phyloP scores from a whole-genome alignment of 2,888 invertebrate genomes.

The Heliconius erato region DNA sequence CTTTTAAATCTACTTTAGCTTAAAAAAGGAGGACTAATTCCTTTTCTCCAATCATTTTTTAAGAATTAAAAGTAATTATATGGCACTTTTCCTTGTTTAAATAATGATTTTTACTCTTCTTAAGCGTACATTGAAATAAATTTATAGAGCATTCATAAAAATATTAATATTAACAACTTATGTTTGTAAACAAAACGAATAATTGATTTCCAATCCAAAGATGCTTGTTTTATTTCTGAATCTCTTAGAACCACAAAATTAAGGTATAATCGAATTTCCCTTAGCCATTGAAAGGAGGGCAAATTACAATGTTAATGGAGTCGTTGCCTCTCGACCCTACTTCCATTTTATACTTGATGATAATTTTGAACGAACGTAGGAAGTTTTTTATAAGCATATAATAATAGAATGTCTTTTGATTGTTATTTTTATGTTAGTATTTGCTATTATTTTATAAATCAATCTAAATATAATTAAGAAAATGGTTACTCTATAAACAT shows the following conservation, averaged over 20 bases:
- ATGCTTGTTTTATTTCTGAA: slow-evolving; percentile 33
- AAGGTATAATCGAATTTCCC: slow-evolving; percentile 68
- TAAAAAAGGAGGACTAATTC: too few relatives aligned
- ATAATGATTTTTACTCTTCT: too few relatives aligned
- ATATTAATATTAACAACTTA: not conserved
- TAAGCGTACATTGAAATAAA: too few relatives aligned
- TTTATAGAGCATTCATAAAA: not conserved
- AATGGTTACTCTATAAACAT: too few relatives aligned
- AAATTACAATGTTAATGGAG: slow-evolving; percentile 73
- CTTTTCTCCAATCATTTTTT: too few relatives aligned
- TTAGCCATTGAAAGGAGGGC: slow-evolving; percentile 62
- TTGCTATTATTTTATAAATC: not conserved
- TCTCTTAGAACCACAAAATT: slow-evolving; percentile 58
- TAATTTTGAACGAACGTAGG: slow-evolving; percentile 59
- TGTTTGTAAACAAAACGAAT: slow-evolving; percentile 17
- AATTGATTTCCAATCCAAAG: slow-evolving; percentile 41
- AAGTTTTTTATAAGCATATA: slow-evolving; percentile 19
- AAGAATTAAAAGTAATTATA: too few relatives aligned
- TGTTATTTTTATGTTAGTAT: not conserved
- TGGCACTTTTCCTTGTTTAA: too few relatives aligned
- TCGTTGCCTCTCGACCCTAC: slow-evolving; percentile 57
- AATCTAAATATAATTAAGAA: too few relatives aligned
- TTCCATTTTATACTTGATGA: slow-evolving; percentile 62
- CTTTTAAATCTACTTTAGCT: too few relatives aligned
- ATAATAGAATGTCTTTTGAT: too few relatives aligned